Base-by-base conservation (phyloP, 2,888 invertebrate species). In the Protophormia terraenovae region DNA sequence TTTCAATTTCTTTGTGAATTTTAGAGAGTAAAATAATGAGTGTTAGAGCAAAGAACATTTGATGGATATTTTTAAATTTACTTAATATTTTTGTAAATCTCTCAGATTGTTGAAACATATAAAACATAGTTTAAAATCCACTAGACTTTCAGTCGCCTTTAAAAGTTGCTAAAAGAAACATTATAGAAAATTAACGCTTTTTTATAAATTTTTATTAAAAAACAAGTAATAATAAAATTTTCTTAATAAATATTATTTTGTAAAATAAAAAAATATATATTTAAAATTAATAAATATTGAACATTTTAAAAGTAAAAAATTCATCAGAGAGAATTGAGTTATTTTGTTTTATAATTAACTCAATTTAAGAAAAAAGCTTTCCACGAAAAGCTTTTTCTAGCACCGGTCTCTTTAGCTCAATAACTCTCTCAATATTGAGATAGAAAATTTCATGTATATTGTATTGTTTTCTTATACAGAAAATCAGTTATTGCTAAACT, bases 81-180 rank as follows among this genome's bases (percentile, higher is more conserved):
- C 16, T 22, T 53, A 22, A 32, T 24, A 60, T 50, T 75, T 75
- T 81, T 14, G 47, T 62, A 67, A n/a, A n/a, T 71, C 41, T 71
- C 29, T 1, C 22, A 35, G 69, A 72, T 47, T 66, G 47, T 62
- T 22, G 19, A 22, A 41, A 24, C 66, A 88, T 89, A 92, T 92
- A 91, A 92, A 92, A 91, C 89, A 88, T 84, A 87, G 88, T 88
- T 87, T 93, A 90, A 93, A 93, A 89, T 88, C 91, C 93, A 93
- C 92, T 93, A 95, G 95, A 95, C 95, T 93, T 93, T 93, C 94
- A 95, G 95, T 94, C 95, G 95, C 94, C 93, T 90, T 88, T 88
- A 86, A 79, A 90, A 89, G 88, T 88, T 88, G 88, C 88, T 87
- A 89, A 87, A 24, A 76, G 41, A 69, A 82, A 75, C 84, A 82